Base-by-base conservation (phyloP, 2,797 vertebrate species). In the Lates japonicus region DNA sequence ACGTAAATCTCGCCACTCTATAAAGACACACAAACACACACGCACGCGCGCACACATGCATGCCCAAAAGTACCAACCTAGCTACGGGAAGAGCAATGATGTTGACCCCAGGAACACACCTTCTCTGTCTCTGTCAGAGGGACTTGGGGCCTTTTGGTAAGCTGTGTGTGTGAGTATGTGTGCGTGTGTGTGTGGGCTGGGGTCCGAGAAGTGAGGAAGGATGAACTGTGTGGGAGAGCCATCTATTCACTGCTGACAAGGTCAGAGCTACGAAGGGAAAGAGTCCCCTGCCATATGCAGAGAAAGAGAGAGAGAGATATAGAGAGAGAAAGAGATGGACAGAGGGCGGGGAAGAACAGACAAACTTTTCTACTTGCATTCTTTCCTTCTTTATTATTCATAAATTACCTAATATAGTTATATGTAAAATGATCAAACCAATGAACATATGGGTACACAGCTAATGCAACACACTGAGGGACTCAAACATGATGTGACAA, bases 221-320 rank as follows among this genome's bases (percentile, higher is more conserved):
- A 96, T 96, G 95, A 96, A 96, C 95, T 95, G 94, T 95, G 94
- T 93, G 92, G 92, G 93, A 96, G 94, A 96, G 94, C 94, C 94
- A 96, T 96, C 94, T 94, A 96, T 96, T 96, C 95, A 95, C 93
- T 91, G 75, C 90, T 95, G 96, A 96, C 96, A 96, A 96, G 96
- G 96, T 96, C 95, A 96, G 91, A 93, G 89, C 91, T 87, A 93
- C 91, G 93, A 94, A 93, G 90, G 92, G 93, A 94, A 91, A 93
- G 91, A 95, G 91, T 95, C 94, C 93, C 93, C 88, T 87, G 89
- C 94, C 91, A 93, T 94, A 95, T 94, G 94, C 88, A 95, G 91
- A 92, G 87, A 92, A 81, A 92, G 81, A 88, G 86, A 80, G 72
- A 78, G 73, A 85, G 81, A 83, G 68, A 80, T 29, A 84, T 39